Evolutionary conservation across 2,113 vertebrate genomes (phyloP), one percentile per base, ranked within the genome.

Genomic region (Clupea harengus): DNA sequence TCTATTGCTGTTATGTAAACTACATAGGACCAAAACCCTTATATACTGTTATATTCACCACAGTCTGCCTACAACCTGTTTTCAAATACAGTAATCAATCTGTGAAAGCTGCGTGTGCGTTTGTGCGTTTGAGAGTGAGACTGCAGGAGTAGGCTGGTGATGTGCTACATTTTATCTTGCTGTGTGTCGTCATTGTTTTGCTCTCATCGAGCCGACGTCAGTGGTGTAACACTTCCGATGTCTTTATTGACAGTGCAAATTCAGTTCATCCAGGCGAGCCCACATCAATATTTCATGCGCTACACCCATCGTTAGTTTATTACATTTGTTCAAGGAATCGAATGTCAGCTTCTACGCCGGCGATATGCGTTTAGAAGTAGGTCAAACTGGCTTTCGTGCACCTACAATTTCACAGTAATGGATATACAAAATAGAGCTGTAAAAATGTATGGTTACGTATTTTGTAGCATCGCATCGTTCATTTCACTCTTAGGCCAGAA

Each of bases 101-200:
- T 90, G 50, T 89, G 85, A 90, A 83, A 82, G 54, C 50, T 52
- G 81, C 5, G 64, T 0, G 25, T n/a, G 39, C 11, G 15, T 83
- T 39, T 39, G 84, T 83, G 45, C 20, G 83, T 84, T 4, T 17
- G 60, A 32, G n/a, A 82, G 49, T 32, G 45, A 32, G 20, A 32
- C 15, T 78, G 72, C 20, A 15, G 28, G 72, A 78, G 13, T 39
- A 78, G 28, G 28, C 72, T 78, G 72, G 72, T 78, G 72, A 17
- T 78, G 72, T 25, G 28, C 28, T 78, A 39, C 72, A 78, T 78
- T 32, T 78, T 78, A 67, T 67, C 10, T 39, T 78, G 32, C 72
- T 78, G 32, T 78, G 64, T 72, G 72, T 78, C 72, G 72, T 78
- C 72, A 78, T 78, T 78, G 72, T 78, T 78, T 78, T 78, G 72